These are phyloP conservation scores for Brachyhypopomus occidentalis DNA, from an alignment of 2,113 vertebrate genomes.

Conservation along the genomic window DNA sequence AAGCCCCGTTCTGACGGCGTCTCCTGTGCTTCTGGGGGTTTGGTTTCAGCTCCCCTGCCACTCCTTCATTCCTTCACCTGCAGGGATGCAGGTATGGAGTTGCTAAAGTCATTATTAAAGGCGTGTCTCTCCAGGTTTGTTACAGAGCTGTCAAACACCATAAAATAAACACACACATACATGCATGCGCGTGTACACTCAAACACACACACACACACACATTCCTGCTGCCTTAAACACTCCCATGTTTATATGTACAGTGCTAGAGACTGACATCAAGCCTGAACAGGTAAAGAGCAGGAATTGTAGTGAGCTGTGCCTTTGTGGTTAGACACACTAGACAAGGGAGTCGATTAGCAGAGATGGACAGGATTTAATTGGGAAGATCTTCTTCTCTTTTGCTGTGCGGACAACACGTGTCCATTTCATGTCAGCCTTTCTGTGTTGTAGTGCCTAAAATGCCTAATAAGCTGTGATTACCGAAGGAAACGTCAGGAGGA, in stretches of 20 bases:
- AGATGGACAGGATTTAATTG: background rate
- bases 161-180: constrained; percentile 36
- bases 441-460: background rate
- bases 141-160: constrained; percentile 59
- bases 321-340: constrained; percentile 7
- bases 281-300: constrained; percentile 67
- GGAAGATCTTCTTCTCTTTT: background rate
- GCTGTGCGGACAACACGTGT: no score
- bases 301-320: constrained; percentile 20
- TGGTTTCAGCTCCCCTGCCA: constrained; percentile 53
- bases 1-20: background rate
- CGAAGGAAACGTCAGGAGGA: background rate
- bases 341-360: background rate
- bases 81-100: constrained; percentile 61
- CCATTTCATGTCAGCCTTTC: background rate
- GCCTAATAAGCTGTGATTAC: background rate
- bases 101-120: constrained; percentile 59
- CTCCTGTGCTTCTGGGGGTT: constrained; percentile 38
- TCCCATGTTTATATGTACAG: constrained; percentile 43
- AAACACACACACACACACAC: background rate
- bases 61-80: constrained; percentile 75
- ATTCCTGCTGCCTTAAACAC: background rate
- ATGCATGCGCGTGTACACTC: background rate
- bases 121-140: constrained; percentile 67
- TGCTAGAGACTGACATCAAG: constrained; percentile 55